phyloP scores from a whole-genome alignment of 2,113 vertebrate species.

The Dipodomys spectabilis region DNA sequence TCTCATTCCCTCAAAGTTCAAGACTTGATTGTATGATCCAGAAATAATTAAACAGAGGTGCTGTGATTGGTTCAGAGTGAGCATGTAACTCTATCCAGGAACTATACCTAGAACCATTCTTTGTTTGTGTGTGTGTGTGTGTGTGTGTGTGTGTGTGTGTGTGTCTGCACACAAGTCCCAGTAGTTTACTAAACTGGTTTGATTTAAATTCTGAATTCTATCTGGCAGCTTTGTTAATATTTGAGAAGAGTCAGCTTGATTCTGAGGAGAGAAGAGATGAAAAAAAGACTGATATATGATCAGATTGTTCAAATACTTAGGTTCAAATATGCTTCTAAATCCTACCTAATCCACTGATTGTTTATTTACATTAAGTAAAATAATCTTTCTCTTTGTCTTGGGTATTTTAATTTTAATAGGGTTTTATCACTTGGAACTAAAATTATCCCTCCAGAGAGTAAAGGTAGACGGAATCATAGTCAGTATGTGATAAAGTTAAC shows the following conservation, averaged over 20 bases:
- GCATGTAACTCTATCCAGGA: neutral
- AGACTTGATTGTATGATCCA: neutral
- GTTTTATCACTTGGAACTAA: constrained; percentile 25
- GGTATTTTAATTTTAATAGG: constrained; percentile 33
- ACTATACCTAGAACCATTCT: neutral
- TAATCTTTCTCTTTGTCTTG: neutral
- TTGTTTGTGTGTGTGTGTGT: neutral
- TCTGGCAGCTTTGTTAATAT: neutral
- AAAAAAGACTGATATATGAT: neutral
- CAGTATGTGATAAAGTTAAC: neutral
- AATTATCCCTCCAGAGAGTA: constrained; percentile 22
- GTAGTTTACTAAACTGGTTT: constrained; percentile 1
- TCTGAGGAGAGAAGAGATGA: neutral
- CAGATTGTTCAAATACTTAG: neutral
- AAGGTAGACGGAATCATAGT: neutral
- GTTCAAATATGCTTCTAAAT: constrained; percentile 26
- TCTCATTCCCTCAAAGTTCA: neutral
- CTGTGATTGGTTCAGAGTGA: neutral
- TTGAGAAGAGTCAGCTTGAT: neutral
- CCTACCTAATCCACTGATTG: neutral
- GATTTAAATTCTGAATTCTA: neutral
- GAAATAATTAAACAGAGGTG: neutral
- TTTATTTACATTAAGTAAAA: neutral
- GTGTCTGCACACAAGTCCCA: too few species aligned
- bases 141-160: too few species aligned